These are phyloP conservation scores for Mythimna impura DNA, from an alignment of 2,888 invertebrate species.

Conservation along the genomic window DNA sequence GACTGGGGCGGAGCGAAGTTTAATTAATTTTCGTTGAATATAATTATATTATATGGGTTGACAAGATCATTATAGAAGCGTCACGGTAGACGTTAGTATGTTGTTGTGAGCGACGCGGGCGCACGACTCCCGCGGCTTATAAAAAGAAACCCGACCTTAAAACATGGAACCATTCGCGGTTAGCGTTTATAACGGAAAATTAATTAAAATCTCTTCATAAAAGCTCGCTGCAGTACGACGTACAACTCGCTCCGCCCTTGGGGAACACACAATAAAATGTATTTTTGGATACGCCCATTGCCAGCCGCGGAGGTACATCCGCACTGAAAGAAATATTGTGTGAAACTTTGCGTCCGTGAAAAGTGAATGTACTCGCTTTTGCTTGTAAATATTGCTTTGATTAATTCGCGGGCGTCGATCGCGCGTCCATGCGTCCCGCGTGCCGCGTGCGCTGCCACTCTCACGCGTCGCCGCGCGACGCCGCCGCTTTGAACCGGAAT, in stretches of 20 bases:
- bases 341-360: constrained; percentile 51
- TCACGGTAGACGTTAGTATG: background rate
- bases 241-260: constrained; percentile 81
- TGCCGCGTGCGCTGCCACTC: constrained; percentile 21
- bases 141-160: constrained; percentile 67
- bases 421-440: constrained; percentile 13
- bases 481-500: constrained; percentile 40
- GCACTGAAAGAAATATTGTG: constrained; percentile 80
- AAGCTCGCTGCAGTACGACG: constrained; percentile 63
- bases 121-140: constrained; percentile 53
- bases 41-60: background rate
- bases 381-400: constrained; percentile 63
- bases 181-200: constrained; percentile 78
- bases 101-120: background rate
- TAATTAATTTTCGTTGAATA: constrained; percentile 6
- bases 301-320: constrained; percentile 85
- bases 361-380: constrained; percentile 53
- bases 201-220: constrained; percentile 84
- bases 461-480: constrained; percentile 16
- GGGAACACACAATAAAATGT: constrained; percentile 87
- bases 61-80: constrained; percentile 7
- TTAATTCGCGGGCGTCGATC: constrained; percentile 40
- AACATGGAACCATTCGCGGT: constrained; percentile 78
- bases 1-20: background rate
- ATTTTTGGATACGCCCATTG: constrained; percentile 88